A percentile compares a stretch with the other conserved stretches of the same genome.
phyloP scores from a whole-genome alignment of 2,113 vertebrate species.

The Gasterosteus nipponicus region DNA sequence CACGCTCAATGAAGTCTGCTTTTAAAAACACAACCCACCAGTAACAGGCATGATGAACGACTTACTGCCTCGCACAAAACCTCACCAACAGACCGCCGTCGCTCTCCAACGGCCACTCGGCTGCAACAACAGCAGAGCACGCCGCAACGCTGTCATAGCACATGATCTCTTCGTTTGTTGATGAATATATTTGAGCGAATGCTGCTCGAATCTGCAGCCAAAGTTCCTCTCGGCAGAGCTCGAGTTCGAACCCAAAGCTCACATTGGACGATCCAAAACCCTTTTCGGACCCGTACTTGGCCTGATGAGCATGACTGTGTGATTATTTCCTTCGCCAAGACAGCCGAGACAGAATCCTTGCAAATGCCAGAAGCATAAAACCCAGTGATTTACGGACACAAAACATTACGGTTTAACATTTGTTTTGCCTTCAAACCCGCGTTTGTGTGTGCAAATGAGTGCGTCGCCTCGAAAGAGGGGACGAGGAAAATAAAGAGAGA shows the following conservation, averaged over 20 bases:
- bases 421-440: slow-evolving; percentile 53
- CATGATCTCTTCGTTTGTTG: slow-evolving; percentile 6
- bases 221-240: slow-evolving; percentile 5
- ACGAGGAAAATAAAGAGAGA: slow-evolving; percentile 53
- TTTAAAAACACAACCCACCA: slow-evolving; percentile 47
- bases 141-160: slow-evolving; percentile 12
- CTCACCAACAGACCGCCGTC: slow-evolving; percentile 26
- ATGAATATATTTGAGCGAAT: slow-evolving; percentile 9
- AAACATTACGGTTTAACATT: slow-evolving; percentile 61
- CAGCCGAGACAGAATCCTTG: slow-evolving; percentile 53
- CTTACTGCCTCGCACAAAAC: slow-evolving; percentile 40
- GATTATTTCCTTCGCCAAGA: slow-evolving; percentile 33
- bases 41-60: slow-evolving; percentile 42
- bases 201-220: background rate
- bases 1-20: slow-evolving; percentile 37
- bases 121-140: slow-evolving; percentile 2
- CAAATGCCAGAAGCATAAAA: slow-evolving; percentile 58
- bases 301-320: slow-evolving; percentile 22
- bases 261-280: slow-evolving; percentile 35
- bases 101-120: background rate
- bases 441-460: slow-evolving; percentile 43
- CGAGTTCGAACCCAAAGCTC: slow-evolving; percentile 35
- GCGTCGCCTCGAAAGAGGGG: slow-evolving; percentile 29
- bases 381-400: slow-evolving; percentile 52
- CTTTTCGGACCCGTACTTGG: slow-evolving; percentile 11